Evolutionary conservation across 64 coral and sea anemone genomes (phyloP).

Genomic region (Anthopleura sola): DNA sequence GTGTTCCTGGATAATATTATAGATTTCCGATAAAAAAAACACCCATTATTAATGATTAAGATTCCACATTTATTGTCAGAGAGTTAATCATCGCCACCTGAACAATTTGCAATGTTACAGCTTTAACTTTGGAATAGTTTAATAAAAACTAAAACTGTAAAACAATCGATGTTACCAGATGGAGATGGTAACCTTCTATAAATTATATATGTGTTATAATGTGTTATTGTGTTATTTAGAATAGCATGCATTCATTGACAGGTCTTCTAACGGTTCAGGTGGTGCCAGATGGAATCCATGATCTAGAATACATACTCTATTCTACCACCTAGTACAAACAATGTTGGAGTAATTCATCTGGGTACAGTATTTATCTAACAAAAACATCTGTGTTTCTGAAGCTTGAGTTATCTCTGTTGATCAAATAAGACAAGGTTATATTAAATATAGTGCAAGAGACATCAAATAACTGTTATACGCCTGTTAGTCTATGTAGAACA

Average conservation of each 20-base stretch:
- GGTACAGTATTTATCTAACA: conserved; percentile 48
- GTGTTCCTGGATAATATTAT: background rate
- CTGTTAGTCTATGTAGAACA: no score
- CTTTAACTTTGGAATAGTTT: background rate
- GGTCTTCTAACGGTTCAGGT: background rate
- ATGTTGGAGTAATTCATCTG: background rate
- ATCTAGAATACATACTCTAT: no score
- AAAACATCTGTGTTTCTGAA: conserved; percentile 99
- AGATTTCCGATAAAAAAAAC: background rate
- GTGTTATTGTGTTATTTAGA: background rate
- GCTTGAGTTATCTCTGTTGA: conserved; percentile 93
- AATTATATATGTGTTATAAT: background rate
- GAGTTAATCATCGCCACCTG: background rate
- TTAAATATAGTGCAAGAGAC: background rate
- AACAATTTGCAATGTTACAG: background rate
- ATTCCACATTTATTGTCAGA: background rate
- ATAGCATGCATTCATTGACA: background rate
- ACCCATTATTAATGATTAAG: background rate
- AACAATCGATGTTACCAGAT: background rate
- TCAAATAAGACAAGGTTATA: background rate
- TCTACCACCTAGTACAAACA: background rate
- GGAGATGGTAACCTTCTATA: background rate
- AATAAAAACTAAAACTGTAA: conserved; percentile 3
- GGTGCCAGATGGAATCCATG: background rate
- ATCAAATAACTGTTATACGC: no score